These are phyloP conservation scores for Lissocephala sabroskyi DNA, from an alignment of 2,888 invertebrate species.

Conservation along the genomic window DNA sequence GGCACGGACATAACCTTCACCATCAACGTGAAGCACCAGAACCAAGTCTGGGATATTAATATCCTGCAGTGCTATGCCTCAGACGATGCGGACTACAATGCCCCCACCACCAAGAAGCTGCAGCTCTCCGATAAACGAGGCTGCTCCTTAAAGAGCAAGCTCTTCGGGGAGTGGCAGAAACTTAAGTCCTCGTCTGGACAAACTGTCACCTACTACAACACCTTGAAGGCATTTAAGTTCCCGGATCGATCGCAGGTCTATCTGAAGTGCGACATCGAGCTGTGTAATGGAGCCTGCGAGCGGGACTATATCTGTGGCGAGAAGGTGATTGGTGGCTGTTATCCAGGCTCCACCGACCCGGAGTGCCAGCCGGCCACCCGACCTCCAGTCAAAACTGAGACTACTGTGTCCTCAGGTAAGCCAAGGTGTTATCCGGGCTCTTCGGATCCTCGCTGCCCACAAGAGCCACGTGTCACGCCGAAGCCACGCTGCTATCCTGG, in stretches of 20 bases:
- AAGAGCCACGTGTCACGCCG: background rate
- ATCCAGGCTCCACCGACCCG: slow-evolving; percentile 46
- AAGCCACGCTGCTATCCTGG: slow-evolving; percentile 48
- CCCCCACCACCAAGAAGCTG: slow-evolving; percentile 75
- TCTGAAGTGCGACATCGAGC: slow-evolving; percentile 81
- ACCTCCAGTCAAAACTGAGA: background rate
- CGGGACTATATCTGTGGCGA: slow-evolving; percentile 44
- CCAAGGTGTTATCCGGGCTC: slow-evolving; percentile 27
- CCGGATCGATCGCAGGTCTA: slow-evolving; percentile 82
- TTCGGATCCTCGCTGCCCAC: slow-evolving; percentile 9
- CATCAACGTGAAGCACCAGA: slow-evolving; percentile 79
- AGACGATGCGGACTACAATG: slow-evolving; percentile 77
- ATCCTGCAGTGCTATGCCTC: slow-evolving; percentile 84
- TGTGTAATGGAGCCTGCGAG: slow-evolving; percentile 63
- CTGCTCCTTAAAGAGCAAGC: slow-evolving; percentile 78
- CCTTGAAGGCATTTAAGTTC: slow-evolving; percentile 82
- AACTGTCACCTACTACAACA: slow-evolving; percentile 78
- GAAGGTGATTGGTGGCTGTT: slow-evolving; percentile 23
- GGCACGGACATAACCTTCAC: slow-evolving; percentile 81
- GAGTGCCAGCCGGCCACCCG: slow-evolving; percentile 1
- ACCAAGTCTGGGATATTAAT: slow-evolving; percentile 78
- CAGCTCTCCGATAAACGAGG: slow-evolving; percentile 80
- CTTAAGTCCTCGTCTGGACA: slow-evolving; percentile 77
- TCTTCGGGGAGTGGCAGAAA: slow-evolving; percentile 79
- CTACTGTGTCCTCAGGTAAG: background rate